Base-by-base conservation (phyloP, 1,140 invertebrate species). In the Muscidifurax raptorellus region DNA sequence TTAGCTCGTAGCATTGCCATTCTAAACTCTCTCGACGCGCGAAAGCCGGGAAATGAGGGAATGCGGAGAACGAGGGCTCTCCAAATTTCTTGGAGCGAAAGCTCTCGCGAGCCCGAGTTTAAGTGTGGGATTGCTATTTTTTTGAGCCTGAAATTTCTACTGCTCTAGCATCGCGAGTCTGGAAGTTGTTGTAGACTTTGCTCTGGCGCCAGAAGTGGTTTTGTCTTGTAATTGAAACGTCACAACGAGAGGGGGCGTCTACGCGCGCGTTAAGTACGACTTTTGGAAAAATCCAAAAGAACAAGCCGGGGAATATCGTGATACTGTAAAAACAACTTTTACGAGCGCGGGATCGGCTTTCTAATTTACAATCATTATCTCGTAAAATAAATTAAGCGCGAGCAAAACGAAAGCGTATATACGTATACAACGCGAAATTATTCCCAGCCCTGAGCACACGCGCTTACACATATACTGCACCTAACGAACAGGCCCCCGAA, bases 1-100 rank as follows among this genome's bases (percentile, higher is more conserved):
- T 52, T 52, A 52, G 47, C 1, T 0, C 5, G 18, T 4, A 52
- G 47, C 44, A 89, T 85, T 88, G 88, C 81, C 88, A 78, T 85
- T 74, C 80, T 15, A 30, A 82, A 79, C 47, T 76, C 59, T 77
- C 74, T 80, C 36, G 69, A n/a, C n/a, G 27, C 22, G 9, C 64
- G 52, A 47, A 71, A 18, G 18, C 28, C 25, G 30, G 4, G n/a
- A 13, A 64, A 30, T 12, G 32, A 18, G 30, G 32, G 40, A 74
- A 36, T 25, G 28, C n/a, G 2, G 25, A 36, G 40, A 52, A 5
- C 1, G 3, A 27, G 67, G 22, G 9, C 36, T 40, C 36, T 40
- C 25, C 18, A 13, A 76, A 76, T 59, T 59, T 77, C 75, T 30
- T 77, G 52, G 64, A 78, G 52, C 47, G 15, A 67, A 80, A 80